Evolutionary conservation across 1,140 invertebrate genomes (phyloP).

Genomic region (Pseudachorutes palmiensis): DNA sequence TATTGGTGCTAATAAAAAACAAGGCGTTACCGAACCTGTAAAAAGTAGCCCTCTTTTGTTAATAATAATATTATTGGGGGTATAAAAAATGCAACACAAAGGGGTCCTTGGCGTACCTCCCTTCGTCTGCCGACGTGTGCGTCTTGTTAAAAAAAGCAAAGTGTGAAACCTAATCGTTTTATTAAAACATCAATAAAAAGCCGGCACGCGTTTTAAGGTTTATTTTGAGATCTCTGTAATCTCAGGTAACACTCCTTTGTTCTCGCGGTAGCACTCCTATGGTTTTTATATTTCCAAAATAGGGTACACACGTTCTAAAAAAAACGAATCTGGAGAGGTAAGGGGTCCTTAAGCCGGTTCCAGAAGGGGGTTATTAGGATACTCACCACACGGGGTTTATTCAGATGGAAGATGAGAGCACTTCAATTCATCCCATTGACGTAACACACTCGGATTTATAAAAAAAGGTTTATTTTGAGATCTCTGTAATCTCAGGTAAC

Average conservation of each 20-base stretch:
- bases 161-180: conserved; percentile 34
- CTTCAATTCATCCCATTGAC: conserved; percentile 21
- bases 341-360: background rate
- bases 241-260: conserved; percentile 28
- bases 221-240: conserved; percentile 1
- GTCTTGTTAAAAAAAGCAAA: conserved; percentile 17
- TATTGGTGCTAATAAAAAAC: background rate
- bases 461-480: conserved; percentile 11
- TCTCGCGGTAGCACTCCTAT: background rate
- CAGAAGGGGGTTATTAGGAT: background rate
- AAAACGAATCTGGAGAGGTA: background rate
- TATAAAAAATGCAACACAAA: conserved; percentile 1
- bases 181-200: conserved; percentile 19
- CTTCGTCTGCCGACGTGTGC: background rate
- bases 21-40: background rate
- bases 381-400: background rate
- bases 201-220: background rate
- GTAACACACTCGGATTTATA: background rate
- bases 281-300: background rate
- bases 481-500: conserved; percentile 22
- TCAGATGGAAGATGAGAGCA: conserved; percentile 17
- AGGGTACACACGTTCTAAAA: background rate
- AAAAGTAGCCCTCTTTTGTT: background rate
- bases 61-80: background rate
- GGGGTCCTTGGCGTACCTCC: background rate